A percentile compares a stretch with the other conserved stretches of the same genome.
phyloP scores from a whole-genome alignment of 2,797 vertebrate species.

The Fratercula arctica region DNA sequence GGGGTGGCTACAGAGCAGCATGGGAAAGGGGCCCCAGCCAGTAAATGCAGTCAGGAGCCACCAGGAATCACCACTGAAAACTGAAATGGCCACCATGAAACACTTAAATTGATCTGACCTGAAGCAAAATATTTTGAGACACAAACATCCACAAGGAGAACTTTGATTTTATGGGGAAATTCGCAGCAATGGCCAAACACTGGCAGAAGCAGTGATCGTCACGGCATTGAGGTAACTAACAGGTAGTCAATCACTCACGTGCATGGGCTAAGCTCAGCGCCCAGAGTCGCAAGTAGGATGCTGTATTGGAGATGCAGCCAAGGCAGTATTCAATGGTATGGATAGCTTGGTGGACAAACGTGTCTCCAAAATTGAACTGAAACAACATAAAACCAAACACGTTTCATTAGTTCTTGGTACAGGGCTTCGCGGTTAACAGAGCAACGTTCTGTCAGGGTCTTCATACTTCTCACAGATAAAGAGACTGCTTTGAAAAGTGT shows the following conservation, averaged over 20 bases:
- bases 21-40: neutral
- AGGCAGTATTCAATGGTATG: slow-evolving; percentile 98
- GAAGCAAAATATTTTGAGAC: neutral
- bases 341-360: slow-evolving; percentile 92
- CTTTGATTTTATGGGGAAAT: neutral
- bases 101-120: neutral
- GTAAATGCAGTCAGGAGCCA: neutral
- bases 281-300: slow-evolving; percentile 97
- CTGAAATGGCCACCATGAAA: neutral
- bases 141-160: neutral
- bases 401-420: neutral
- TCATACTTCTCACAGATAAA: neutral
- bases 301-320: slow-evolving; percentile 97
- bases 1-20: accelerated
- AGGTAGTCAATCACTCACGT: slow-evolving; percentile 78
- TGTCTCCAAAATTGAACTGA: slow-evolving; percentile 93
- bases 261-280: slow-evolving; percentile 96
- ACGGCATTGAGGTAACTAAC: neutral
- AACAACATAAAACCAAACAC: neutral
- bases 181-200: neutral
- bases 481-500: neutral
- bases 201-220: neutral
- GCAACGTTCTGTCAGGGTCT: neutral
- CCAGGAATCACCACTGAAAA: neutral
- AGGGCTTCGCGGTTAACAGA: neutral